phyloP scores from a whole-genome alignment of 2,888 invertebrate genomes.

The Craniophora ligustri region DNA sequence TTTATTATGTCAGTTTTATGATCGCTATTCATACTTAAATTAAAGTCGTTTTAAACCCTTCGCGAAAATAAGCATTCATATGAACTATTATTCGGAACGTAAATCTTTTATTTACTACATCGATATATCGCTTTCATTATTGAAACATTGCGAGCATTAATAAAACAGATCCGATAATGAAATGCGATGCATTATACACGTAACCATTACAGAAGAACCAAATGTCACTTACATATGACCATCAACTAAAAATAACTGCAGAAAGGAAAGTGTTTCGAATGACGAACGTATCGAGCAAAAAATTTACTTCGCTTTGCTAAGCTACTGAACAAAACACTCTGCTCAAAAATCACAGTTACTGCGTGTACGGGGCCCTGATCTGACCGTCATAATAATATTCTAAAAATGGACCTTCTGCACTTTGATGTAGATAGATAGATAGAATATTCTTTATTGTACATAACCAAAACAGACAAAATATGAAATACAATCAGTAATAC shows the following conservation, averaged over 20 bases:
- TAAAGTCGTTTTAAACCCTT: background rate
- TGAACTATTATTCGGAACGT: constrained; percentile 1
- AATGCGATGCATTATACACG: constrained; percentile 37
- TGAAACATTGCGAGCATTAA: constrained; percentile 8
- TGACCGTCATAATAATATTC: too few species aligned
- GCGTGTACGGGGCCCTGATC: too few species aligned
- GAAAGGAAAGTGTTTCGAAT: background rate
- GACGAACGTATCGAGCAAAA: background rate
- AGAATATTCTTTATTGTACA: too few species aligned
- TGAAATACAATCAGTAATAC: too few species aligned
- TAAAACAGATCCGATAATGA: constrained; percentile 9
- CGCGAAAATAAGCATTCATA: constrained; percentile 1
- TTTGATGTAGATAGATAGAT: too few species aligned
- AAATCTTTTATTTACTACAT: constrained; percentile 10
- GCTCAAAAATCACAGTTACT: too few species aligned
- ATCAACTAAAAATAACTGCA: background rate
- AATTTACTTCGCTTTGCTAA: background rate
- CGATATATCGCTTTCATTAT: constrained; percentile 21
- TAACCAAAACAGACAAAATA: too few species aligned
- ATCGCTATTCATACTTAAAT: constrained; percentile 1
- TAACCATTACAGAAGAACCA: constrained; percentile 18
- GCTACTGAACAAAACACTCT: too few species aligned
- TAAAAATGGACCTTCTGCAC: constrained; percentile 3
- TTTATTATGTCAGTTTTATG: constrained; percentile 1
- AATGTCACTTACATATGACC: constrained; percentile 1